A percentile compares a stretch with the other conserved stretches of the same genome.
Evolutionary conservation across 2,888 invertebrate species (phyloP).

Genomic region (Drosophila rubida): DNA sequence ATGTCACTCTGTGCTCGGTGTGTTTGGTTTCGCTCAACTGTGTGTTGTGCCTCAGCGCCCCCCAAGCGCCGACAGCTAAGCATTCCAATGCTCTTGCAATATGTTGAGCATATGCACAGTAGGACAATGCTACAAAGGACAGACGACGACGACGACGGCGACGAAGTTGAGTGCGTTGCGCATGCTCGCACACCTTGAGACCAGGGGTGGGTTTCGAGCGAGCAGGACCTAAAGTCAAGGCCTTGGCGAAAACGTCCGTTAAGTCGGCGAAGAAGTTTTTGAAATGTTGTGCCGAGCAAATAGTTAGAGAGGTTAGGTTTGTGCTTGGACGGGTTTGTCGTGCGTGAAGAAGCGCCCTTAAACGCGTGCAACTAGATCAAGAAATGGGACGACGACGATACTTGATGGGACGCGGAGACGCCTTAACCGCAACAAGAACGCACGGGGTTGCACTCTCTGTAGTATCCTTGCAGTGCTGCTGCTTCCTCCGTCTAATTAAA

Average conservation of each 20-base stretch:
- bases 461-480: constrained; percentile 45
- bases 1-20: constrained; percentile 46
- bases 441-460: constrained; percentile 63
- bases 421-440: constrained; percentile 65
- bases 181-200: constrained; percentile 76
- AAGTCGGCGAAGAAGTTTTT: constrained; percentile 53
- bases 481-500: constrained; percentile 76
- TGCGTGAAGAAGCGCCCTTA: constrained; percentile 39
- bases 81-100: constrained; percentile 64
- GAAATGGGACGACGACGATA: constrained; percentile 24
- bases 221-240: constrained; percentile 65
- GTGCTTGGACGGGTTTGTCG: constrained; percentile 35
- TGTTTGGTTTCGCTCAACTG: constrained; percentile 5
- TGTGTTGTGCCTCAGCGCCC: constrained; percentile 32
- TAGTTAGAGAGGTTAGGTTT: constrained; percentile 54
- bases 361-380: constrained; percentile 70
- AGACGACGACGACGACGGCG: constrained; percentile 14
- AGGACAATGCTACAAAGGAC: constrained; percentile 44
- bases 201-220: constrained; percentile 60
- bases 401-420: constrained; percentile 6
- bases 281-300: constrained; percentile 29
- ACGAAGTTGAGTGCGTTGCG: constrained; percentile 49
- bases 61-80: constrained; percentile 32
- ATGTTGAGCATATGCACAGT: constrained; percentile 65
- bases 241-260: constrained; percentile 63